phyloP scores from a whole-genome alignment of 2,113 vertebrate species.

The Myotis davidii region DNA sequence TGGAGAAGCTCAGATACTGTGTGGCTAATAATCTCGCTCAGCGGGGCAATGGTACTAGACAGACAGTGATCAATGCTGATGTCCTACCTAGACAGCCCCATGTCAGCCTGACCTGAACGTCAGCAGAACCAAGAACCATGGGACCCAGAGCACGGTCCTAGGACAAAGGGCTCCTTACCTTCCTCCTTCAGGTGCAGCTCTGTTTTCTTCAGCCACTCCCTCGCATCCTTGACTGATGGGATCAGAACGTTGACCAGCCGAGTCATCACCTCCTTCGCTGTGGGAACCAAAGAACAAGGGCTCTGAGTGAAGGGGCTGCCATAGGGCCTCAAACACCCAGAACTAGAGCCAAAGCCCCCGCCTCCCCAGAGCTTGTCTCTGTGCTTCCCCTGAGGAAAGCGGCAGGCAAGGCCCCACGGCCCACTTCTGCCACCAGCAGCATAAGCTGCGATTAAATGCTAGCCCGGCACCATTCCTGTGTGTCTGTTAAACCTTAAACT shows the following conservation, averaged over 20 bases:
- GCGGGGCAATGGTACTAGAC: background rate
- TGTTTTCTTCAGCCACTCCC: slow-evolving; percentile 82
- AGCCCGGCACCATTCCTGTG: background rate
- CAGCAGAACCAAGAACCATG: background rate
- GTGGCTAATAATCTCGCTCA: background rate
- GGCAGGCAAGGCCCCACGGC: background rate
- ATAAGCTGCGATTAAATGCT: background rate
- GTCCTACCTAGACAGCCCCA: background rate
- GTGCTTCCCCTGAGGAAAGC: background rate
- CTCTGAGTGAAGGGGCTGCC: slow-evolving; percentile 16
- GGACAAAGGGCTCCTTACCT: slow-evolving; percentile 76
- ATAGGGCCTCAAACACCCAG: background rate
- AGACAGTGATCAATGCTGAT: background rate
- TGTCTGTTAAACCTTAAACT: background rate
- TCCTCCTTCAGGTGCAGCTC: slow-evolving; percentile 76
- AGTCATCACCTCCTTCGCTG: slow-evolving; percentile 83
- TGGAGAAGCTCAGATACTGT: background rate
- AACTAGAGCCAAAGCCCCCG: background rate
- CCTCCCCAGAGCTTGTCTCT: background rate
- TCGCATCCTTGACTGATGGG: slow-evolving; percentile 65
- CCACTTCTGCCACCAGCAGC: background rate
- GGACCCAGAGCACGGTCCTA: background rate
- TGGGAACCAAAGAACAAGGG: slow-evolving; percentile 64
- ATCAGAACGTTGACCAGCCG: slow-evolving; percentile 69
- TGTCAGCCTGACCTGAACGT: background rate